These are phyloP conservation scores for Microctenopoma stevenorrisi DNA, from an alignment of 2,797 vertebrate genomes.

Conservation along the genomic window DNA sequence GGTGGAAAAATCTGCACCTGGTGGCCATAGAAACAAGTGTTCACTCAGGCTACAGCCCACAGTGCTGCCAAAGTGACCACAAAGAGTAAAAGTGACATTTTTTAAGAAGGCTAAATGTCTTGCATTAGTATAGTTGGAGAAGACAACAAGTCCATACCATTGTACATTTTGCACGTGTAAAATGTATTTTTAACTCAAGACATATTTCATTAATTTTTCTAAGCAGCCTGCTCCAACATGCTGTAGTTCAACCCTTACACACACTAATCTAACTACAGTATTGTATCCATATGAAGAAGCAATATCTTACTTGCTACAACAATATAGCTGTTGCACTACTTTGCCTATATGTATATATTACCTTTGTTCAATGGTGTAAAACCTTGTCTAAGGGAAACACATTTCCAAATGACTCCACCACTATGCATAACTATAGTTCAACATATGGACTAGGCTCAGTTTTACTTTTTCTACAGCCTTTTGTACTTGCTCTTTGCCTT, in stretches of 20 bases:
- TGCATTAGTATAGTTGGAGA: constrained; percentile 13
- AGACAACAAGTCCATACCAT: constrained; percentile 3
- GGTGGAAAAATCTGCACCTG: constrained; percentile 82
- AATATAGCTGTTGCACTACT: not conserved
- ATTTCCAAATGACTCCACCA: not conserved
- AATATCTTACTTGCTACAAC: not conserved
- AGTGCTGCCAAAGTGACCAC: constrained; percentile 53
- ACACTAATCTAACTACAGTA: too few species aligned
- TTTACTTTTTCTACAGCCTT: constrained; percentile 15
- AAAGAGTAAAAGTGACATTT: constrained; percentile 24
- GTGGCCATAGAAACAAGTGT: constrained; percentile 77
- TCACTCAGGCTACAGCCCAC: constrained; percentile 45
- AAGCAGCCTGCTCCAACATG: constrained; percentile 1
- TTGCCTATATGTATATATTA: not conserved
- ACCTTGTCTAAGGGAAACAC: not conserved
- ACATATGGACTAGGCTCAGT: not conserved
- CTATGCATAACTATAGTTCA: not conserved
- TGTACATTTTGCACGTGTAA: not conserved
- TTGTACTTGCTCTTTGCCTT: constrained; percentile 14
- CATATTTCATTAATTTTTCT: not conserved
- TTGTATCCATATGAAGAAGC: not conserved
- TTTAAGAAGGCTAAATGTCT: constrained; percentile 1
- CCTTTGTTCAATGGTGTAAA: not conserved
- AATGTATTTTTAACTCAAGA: not conserved
- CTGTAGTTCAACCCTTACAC: not conserved